These are phyloP conservation scores for Drosophila fuyamai DNA, from an alignment of 1,140 invertebrate species.

Conservation along the genomic window DNA sequence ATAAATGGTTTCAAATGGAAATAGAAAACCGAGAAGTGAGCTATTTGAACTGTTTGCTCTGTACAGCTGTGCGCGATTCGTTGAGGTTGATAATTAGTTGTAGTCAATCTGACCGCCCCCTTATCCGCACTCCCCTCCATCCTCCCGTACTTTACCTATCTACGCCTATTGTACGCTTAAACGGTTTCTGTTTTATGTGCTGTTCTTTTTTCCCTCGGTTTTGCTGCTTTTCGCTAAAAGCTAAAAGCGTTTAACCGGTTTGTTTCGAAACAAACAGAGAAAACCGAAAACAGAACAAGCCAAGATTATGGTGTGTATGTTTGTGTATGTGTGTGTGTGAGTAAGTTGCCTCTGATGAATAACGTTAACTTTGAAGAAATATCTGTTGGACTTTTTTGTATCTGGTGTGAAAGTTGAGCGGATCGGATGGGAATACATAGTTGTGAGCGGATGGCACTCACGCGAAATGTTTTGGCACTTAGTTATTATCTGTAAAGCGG, in stretches of 20 bases:
- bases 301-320: conserved; percentile 27
- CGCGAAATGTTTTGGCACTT: conserved; percentile 17
- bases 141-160: conserved; percentile 26
- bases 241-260: conserved; percentile 71
- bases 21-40: conserved; percentile 26
- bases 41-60: conserved; percentile 33
- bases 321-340: conserved; percentile 28
- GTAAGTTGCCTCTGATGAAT: conserved; percentile 48
- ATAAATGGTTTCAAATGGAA: conserved; percentile 35
- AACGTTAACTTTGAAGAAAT: conserved; percentile 47
- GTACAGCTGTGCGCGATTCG: conserved; percentile 67
- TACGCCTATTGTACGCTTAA: conserved; percentile 70
- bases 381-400: conserved; percentile 27
- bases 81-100: conserved; percentile 71
- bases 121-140: background rate
- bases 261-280: conserved; percentile 75
- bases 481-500: background rate
- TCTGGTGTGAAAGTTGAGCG: conserved; percentile 4
- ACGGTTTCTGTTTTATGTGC: conserved; percentile 60
- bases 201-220: conserved; percentile 19
- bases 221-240: conserved; percentile 48
- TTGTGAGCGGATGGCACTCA: conserved; percentile 10
- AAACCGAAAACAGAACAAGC: conserved; percentile 63
- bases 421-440: conserved; percentile 8
- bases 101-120: conserved; percentile 29